phyloP scores from a whole-genome alignment of 2,888 invertebrate species.

The Trilocha varians region DNA sequence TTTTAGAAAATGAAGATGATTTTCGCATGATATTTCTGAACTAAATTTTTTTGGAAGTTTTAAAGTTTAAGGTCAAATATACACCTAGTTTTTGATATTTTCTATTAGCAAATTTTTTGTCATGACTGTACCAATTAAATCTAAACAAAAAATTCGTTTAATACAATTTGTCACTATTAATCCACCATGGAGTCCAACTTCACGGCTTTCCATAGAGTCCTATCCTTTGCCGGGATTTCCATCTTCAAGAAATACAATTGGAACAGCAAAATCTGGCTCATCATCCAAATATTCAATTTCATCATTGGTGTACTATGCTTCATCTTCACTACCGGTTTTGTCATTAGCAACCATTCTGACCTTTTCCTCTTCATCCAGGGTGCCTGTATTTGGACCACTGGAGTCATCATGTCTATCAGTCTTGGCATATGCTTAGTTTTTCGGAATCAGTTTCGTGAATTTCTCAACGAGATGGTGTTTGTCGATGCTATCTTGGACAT shows the following conservation, averaged over 20 bases:
- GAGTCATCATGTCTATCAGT: slow-evolving; percentile 51
- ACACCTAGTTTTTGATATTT: too few relatives aligned
- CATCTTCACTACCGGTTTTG: slow-evolving; percentile 46
- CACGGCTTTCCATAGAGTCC: slow-evolving; percentile 35
- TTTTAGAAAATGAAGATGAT: too few relatives aligned
- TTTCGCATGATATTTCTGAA: too few relatives aligned
- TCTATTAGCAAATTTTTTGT: too few relatives aligned
- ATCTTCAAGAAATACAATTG: slow-evolving; percentile 43
- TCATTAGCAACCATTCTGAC: slow-evolving; percentile 29
- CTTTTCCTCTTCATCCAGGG: slow-evolving; percentile 47
- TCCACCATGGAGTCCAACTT: slow-evolving; percentile 44
- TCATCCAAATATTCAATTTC: slow-evolving; percentile 43
- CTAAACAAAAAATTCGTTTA: slow-evolving; percentile 15
- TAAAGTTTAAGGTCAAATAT: too few relatives aligned
- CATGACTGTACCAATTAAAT: slow-evolving; percentile 20
- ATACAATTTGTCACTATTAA: slow-evolving; percentile 18
- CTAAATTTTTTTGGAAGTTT: too few relatives aligned
- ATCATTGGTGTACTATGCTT: slow-evolving; percentile 40
- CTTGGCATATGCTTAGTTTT: slow-evolving; percentile 44
- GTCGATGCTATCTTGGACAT: slow-evolving; percentile 40
- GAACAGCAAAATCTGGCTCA: slow-evolving; percentile 37
- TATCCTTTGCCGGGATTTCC: slow-evolving; percentile 44
- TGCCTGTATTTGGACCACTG: slow-evolving; percentile 58
- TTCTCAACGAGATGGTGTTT: slow-evolving; percentile 46
- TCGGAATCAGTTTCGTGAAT: slow-evolving; percentile 35